phyloP scores from a whole-genome alignment of 2,113 vertebrate species.

The human (Homo sapiens) region GRCh38 chr7:94023001-94023500 shows the following conservation, averaged over 20 bases:
- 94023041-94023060: conserved; percentile 62
- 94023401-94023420: conserved; percentile 64
- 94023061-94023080: conserved; percentile 61
- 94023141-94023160: conserved; percentile 56
- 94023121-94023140: conserved; percentile 55
- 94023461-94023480: background rate
- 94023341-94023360: conserved; percentile 41
- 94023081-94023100: background rate
- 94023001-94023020: background rate
- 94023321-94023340: no score
- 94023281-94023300: conserved; percentile 53
- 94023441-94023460: conserved; percentile 48
- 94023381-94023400: conserved; percentile 70
- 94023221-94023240: conserved; percentile 67
- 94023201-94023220: conserved; percentile 70
- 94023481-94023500: background rate
- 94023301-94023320: conserved; percentile 54
- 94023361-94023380: conserved; percentile 49
- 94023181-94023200: conserved; percentile 59
- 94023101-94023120: conserved; percentile 27
- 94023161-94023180: conserved; percentile 76
- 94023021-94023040: conserved; percentile 49
- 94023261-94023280: background rate
- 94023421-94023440: background rate
- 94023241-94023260: background rate